Percentiles rank a stretch among this genome's conserved stretches.
Evolutionary conservation across 2,113 vertebrate species (phyloP).

Genomic region (Condylura cristata): DNA sequence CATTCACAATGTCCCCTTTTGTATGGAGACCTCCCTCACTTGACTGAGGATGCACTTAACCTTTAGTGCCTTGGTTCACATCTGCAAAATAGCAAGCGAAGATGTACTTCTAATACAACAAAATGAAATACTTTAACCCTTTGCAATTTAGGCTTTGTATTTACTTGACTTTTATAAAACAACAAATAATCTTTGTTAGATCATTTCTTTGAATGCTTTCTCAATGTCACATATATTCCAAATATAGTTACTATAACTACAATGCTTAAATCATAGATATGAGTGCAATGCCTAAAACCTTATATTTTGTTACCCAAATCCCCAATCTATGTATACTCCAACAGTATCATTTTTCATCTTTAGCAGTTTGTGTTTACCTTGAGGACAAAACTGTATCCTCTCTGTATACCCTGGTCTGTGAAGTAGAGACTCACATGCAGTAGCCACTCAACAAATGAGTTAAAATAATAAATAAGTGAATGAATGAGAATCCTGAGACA

Average conservation of each 20-base stretch:
- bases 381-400: rapidly evolving
- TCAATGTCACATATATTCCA: not conserved
- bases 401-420: not conserved
- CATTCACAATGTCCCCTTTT: not conserved
- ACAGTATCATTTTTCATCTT: not conserved
- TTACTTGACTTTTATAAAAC: not conserved
- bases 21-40: not conserved
- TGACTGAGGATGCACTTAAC: not conserved
- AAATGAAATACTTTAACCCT: not conserved
- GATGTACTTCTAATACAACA: not conserved
- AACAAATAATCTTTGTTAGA: not conserved
- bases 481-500: not conserved
- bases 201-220: not conserved
- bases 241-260: not conserved
- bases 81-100: not conserved
- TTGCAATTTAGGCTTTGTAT: not conserved
- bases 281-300: not conserved
- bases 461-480: not conserved
- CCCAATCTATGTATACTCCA: not conserved
- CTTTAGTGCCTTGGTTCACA: not conserved
- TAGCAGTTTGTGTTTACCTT: not conserved
- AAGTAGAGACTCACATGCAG: not conserved
- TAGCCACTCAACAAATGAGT: not conserved
- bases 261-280: not conserved
- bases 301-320: not conserved